These are phyloP conservation scores for Psittacula echo DNA, from an alignment of 2,797 vertebrate species.

Conservation along the genomic window DNA sequence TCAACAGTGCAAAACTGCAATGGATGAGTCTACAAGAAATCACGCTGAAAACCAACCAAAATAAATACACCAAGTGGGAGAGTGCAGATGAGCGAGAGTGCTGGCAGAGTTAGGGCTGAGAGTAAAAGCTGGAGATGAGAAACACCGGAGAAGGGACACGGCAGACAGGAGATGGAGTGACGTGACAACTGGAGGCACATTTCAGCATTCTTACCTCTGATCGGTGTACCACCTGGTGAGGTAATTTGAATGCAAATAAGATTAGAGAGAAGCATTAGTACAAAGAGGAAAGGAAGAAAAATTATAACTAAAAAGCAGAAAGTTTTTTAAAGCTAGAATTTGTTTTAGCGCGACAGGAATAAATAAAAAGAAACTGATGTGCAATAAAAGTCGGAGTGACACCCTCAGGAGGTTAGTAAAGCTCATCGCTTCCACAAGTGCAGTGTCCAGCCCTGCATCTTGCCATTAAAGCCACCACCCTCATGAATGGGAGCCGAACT, in stretches of 20 bases:
- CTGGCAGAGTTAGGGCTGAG: slow-evolving; percentile 72
- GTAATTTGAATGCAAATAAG: slow-evolving; percentile 99
- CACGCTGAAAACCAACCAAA: slow-evolving; percentile 70
- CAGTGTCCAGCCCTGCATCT: slow-evolving; percentile 46
- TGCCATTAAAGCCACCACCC: neutral
- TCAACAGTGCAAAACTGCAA: slow-evolving; percentile 67
- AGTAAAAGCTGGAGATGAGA: slow-evolving; percentile 80
- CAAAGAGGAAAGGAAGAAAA: slow-evolving; percentile 82
- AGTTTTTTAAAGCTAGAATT: slow-evolving; percentile 73
- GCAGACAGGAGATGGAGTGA: slow-evolving; percentile 79
- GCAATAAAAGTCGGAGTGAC: slow-evolving; percentile 76
- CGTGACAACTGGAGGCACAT: slow-evolving; percentile 81
- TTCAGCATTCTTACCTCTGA: slow-evolving; percentile 99
- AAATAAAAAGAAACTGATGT: slow-evolving; percentile 75
- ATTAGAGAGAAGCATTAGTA: slow-evolving; percentile 97
- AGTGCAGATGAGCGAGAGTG: slow-evolving; percentile 72
- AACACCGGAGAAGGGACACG: slow-evolving; percentile 71
- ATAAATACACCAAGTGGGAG: slow-evolving; percentile 72
- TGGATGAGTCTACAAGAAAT: slow-evolving; percentile 77
- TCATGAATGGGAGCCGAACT: neutral
- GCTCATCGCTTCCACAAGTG: slow-evolving; percentile 49
- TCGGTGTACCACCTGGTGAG: slow-evolving; percentile 99
- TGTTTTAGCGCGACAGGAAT: slow-evolving; percentile 69
- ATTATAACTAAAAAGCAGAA: slow-evolving; percentile 80
- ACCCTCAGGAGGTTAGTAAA: slow-evolving; percentile 74